Evolutionary conservation across 2,797 vertebrate species (phyloP), one percentile per base, ranked within the genome.

Genomic region (Oryzias dopingdopingensis): DNA sequence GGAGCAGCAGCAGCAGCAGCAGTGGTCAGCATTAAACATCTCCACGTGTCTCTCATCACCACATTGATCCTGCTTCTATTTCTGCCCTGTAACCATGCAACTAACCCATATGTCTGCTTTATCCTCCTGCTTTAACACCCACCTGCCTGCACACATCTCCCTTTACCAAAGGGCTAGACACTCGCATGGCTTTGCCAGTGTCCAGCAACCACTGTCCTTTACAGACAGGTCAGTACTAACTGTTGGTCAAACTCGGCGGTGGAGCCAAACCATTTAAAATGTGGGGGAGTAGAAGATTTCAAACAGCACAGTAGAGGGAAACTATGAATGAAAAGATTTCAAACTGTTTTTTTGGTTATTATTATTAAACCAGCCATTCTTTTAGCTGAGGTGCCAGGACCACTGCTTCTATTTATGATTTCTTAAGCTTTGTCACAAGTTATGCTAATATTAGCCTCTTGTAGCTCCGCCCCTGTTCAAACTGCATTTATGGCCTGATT

Each of bases 171-270:
- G 91, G 90, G 58, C 75, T 72, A 65, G 56, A 59, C 79, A 78
- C 60, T 80, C 76, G 81, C 57, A 76, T 55, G 72, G 72, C 79
- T 87, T 82, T 86, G 52, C 74, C 64, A 80, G 55, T 79, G 62
- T 70, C 61, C 82, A 77, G 62, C 73, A 84, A 53, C 63, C 84
- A 47, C 77, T 92, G 75, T 89, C 85, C 67, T 77, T 71, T 63
- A 29, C 83, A 50, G 88, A 93, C 90, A 92, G 91, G 92, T 93
- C 65, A 90, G 89, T 87, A 69, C 42, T 12, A 3, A 37, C 32
- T 37, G 22, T 20, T 46, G 23, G 13, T 50, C 44, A 22, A 8
- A 6, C 26, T 29, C 26, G 1, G 1, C 1, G 26, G 26, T 29
- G 26, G 26, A 29, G 26, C 26, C 1, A 29, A 6, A 6, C 26